Base-by-base conservation (phyloP, 2,888 invertebrate genomes). In the Ophion ventricosus region DNA sequence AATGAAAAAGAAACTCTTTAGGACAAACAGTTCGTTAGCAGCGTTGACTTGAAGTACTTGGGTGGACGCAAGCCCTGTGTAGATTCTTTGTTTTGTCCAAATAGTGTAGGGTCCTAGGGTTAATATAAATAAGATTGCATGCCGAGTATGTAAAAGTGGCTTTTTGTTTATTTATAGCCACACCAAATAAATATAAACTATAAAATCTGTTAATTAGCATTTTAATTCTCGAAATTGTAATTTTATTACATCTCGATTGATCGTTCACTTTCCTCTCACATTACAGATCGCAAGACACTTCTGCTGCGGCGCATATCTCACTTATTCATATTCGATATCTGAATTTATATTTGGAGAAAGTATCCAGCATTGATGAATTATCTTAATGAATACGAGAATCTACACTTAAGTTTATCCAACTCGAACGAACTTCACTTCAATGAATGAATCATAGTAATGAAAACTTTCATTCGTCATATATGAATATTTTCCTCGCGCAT, bases 151-250 rank as follows among this genome's bases (percentile, higher is more conserved):
- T 40, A 23, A 66, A 56, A 25, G 14, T 49, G 43, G 69, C 29
- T 66, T 63, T 25, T 1, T 14, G 40, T 80, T 78, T 81, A 84
- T 81, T 81, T 63, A 74, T 84, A 80, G 69, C 23, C 69, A 66
- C 75, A 81, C 43, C 80, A 81, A 84, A 84, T 84, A 84, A 84
- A 84, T 81, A 81, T 72, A 20, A 57, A 14, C 59, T 61, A 69
- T 26, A 76, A 40, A 11, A 57, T 67, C 20, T 10, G 14, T 57
- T 23, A 57, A 14, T 67, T 57, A 1, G 25, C n/a, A 70, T 63
- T 70, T 66, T 70, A 26, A 54, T 23, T 17, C 20, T 23, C 3
- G 61, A 10, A 69, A 54, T 26, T 5, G 5, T 17, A 2, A 70
- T 29, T 26, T 0, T 26, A 49, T 54, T 5, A 35, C n/a, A 49